Base-by-base conservation (phyloP, 2,888 invertebrate genomes). In the Hirtodrosophila alboralis region DNA sequence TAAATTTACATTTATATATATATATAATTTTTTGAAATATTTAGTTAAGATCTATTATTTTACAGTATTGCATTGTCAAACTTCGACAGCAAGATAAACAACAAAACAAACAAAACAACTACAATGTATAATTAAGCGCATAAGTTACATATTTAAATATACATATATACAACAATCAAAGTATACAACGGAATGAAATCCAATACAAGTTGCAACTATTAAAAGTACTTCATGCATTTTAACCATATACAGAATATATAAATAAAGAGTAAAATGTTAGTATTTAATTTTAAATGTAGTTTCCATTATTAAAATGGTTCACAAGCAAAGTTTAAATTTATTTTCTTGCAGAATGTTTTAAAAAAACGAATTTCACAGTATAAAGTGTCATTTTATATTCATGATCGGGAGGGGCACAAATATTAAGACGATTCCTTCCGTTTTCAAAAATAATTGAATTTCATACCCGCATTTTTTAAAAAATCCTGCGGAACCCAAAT, bases 181-280 rank as follows among this genome's bases (percentile, higher is more conserved):
- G 84, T 81, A 75, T 78, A 79, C 83, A 81, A 81, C 60, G 80
- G 62, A 74, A 52, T 16, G 28, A 62, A 66, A 70, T 69, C 68
- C 84, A 77, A 69, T 64, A 64, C 70, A 73, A 84, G 61, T 73
- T 85, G 69, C 75, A 72, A 79, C 77, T 77, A 81, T 84, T 74
- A 65, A 74, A 21, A 78, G 59, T 71, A 79, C 72, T 65, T 85
- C 65, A 67, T 67, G 79, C 85, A 80, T 80, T 80, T 80, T 80
- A 84, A 78, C 73, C 66, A 81, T 85, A 83, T 81, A 78, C 75
- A 79, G 75, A 69, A 84, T 84, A 84, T 80, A 80, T 72, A 85
- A 84, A 81, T 80, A 78, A 77, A 77, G 58, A 67, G 43, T 77
- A 44, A 63, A 61, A 72, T 83, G 85, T 85, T 85, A 80, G 79